Conservation (phyloP, 2,888 invertebrate genomes). For the Dryomyza anilis region DNA sequence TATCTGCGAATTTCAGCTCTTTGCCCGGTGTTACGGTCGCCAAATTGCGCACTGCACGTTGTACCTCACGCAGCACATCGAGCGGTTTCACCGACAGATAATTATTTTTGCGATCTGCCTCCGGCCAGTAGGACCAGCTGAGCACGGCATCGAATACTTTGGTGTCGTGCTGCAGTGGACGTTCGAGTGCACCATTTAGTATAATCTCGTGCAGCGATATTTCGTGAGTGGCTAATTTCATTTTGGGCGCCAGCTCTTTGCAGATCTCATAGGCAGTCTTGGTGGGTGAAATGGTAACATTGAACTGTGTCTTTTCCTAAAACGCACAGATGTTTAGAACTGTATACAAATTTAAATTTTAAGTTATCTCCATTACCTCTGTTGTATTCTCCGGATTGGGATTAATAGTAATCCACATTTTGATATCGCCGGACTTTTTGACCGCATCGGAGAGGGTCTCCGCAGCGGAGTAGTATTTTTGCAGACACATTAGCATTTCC, state of each 20-base stretch:
- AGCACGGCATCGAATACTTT: constrained; percentile 63
- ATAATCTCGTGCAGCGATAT: constrained; percentile 82
- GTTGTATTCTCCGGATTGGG: constrained; percentile 69
- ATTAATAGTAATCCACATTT: constrained; percentile 72
- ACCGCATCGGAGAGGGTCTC: constrained; percentile 66
- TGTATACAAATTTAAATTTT: not conserved
- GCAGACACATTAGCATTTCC: constrained; percentile 75
- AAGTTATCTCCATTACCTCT: constrained; percentile 62
- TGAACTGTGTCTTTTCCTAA: constrained; percentile 59
- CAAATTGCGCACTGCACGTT: constrained; percentile 65
- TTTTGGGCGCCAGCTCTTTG: constrained; percentile 71
- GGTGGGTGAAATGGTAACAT: constrained; percentile 70
- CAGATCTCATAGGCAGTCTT: constrained; percentile 79
- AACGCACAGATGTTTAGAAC: too few species aligned
- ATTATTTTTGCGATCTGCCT: constrained; percentile 82
- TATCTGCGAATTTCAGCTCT: constrained; percentile 80
- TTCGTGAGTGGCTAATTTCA: constrained; percentile 70
- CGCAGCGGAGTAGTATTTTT: constrained; percentile 70
- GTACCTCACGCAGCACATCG: constrained; percentile 61
- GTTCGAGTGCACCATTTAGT: constrained; percentile 72
- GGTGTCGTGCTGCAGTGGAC: constrained; percentile 80
- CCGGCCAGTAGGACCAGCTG: constrained; percentile 89
- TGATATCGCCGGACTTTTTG: constrained; percentile 77
- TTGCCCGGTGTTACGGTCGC: constrained; percentile 72
- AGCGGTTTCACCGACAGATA: constrained; percentile 71